phyloP scores from a whole-genome alignment of 1,140 invertebrate species.

The Fopius arisanus region DNA sequence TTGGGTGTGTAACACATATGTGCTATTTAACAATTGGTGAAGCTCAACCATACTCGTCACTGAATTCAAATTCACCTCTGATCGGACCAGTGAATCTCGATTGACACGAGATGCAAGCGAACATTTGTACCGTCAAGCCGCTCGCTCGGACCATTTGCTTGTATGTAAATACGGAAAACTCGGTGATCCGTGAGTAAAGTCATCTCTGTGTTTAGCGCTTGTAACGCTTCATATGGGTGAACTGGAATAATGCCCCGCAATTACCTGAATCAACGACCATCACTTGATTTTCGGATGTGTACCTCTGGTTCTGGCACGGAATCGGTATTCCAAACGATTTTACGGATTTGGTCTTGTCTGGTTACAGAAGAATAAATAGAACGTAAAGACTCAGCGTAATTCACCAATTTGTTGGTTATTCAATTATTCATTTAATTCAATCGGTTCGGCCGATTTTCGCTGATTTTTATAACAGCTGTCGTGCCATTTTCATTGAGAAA shows the following conservation, averaged over 20 bases:
- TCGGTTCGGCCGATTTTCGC: too few species aligned
- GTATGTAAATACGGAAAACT: conserved; percentile 26
- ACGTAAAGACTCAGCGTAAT: too few species aligned
- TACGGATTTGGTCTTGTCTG: neutral
- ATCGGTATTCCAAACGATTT: neutral
- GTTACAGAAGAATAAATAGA: neutral
- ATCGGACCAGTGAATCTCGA: conserved; percentile 13
- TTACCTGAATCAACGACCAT: conserved; percentile 29
- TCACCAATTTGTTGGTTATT: too few species aligned
- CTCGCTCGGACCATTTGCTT: neutral
- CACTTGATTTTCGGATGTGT: conserved; percentile 1
- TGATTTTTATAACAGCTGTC: too few species aligned
- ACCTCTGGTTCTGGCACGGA: neutral
- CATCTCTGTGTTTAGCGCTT: neutral
- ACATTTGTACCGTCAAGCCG: neutral
- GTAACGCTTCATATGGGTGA: neutral
- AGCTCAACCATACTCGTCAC: neutral
- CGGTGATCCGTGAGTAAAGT: conserved; percentile 16
- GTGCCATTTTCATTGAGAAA: too few species aligned
- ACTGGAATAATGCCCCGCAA: conserved; percentile 29
- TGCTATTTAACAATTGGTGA: neutral
- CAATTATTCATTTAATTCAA: too few species aligned
- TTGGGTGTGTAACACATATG: neutral
- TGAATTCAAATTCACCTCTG: neutral
- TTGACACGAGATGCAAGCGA: conserved; percentile 7